Conservation (phyloP, 2,797 vertebrate genomes). For the Anomalospiza imberbis region DNA sequence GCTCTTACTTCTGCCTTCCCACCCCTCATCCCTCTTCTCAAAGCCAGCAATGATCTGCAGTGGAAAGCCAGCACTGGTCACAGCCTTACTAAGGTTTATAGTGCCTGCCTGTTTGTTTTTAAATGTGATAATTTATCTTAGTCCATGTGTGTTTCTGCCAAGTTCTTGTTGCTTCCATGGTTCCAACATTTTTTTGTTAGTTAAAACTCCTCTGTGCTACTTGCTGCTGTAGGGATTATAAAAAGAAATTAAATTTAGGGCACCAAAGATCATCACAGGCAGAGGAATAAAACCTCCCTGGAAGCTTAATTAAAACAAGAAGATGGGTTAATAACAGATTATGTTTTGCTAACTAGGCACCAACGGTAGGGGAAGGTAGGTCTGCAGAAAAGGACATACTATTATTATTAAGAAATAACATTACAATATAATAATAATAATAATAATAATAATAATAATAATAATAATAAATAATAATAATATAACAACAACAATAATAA, state of each 20-base stretch:
- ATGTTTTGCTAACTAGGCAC: background rate
- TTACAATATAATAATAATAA: background rate
- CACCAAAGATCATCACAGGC: background rate
- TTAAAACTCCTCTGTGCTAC: background rate
- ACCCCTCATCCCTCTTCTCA: background rate
- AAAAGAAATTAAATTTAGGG: slow-evolving; percentile 14
- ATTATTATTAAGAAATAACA: background rate
- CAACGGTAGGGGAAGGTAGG: background rate
- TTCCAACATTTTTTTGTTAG: background rate
- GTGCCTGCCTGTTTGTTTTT: background rate
- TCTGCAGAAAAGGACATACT: background rate
- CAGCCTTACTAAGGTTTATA: background rate
- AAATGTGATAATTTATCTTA: background rate
- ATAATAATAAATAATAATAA: no score
- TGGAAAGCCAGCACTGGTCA: background rate
- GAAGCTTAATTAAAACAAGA: slow-evolving; percentile 9
- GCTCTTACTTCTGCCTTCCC: background rate
- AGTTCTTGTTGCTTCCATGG: background rate
- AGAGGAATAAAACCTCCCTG: slow-evolving; percentile 9
- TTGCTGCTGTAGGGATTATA: background rate
- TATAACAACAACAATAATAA: no score
- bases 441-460: no score
- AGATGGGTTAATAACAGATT: background rate
- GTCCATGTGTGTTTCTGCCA: background rate
- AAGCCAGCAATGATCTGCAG: background rate